Base-by-base conservation (phyloP, 2,797 vertebrate genomes). In the Melanotaenia trifasciata region DNA sequence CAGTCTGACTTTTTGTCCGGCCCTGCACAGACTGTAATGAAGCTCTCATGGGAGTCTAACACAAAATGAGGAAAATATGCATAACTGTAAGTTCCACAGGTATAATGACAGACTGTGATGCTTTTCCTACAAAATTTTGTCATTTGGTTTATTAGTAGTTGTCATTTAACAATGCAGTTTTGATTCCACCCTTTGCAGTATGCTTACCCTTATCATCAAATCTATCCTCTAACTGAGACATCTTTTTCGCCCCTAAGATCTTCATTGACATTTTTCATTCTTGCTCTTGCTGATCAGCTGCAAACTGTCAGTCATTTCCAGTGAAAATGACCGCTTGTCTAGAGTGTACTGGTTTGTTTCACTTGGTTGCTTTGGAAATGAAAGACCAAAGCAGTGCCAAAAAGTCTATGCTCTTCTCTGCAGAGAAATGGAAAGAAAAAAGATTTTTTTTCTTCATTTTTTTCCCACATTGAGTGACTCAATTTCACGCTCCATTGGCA, bases 401-500 rank as follows among this genome's bases (percentile, higher is more conserved):
- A 61, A 64, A 65, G 61, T 82, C 80, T 59, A 56, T 57, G 61
- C 71, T 84, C 79, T 74, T 85, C 77, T 85, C 74, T 69, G 74
- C 75, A 81, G 76, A 84, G 85, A 88, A 87, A 84, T 78, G 73
- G 82, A 69, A 88, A 87, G 74, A 90, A 76, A 86, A 87, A 90
- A 85, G 67, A 59, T 83, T 92, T 92, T 92, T 92, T 86, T 83
- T 76, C 70, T 67, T 72, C 71, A 84, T 89, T 80, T 73, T 91
- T 91, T 92, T 91, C 85, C 88, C 88, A 94, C 92, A 93, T 91
- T 93, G 93, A 94, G 91, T 94, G 92, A 94, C 93, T 95, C 95
- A 94, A 95, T 95, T 95, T 94, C 95, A 95, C 91, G 94, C 91
- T 95, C 91, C 91, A 92, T 93, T 93, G 94, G 91, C 92, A 82